Evolutionary conservation across 1,140 invertebrate species (phyloP), one percentile per base, ranked within the genome.

Genomic region (Hestina assimilis): DNA sequence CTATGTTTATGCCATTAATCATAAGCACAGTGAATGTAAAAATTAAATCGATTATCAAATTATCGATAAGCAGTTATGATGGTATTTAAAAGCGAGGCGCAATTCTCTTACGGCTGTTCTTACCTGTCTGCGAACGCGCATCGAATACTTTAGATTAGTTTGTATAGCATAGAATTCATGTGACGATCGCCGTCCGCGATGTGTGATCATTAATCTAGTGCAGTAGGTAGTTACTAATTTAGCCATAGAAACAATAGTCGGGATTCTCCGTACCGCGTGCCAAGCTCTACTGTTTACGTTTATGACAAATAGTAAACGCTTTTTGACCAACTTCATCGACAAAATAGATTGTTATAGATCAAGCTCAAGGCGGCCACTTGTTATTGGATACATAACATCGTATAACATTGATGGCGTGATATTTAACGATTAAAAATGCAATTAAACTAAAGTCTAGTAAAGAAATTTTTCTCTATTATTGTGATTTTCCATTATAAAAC

Each of bases 251-350:
- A 57, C 59, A 65, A 63, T 64, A 50, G 45, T 45, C 35, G 23
- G 35, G n/a, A 59, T 45, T 23, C 40, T 38, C 20, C 38, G 31
- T 29, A 19, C n/a, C 24, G 55, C 56, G 56, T 69, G 66, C 66
- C 66, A 69, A 69, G 48, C 55, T 26, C 29, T 26, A 24, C 15
- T 69, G 62, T 69, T 69, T 65, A 64, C 66, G 58, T 69, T 61
- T 61, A 46, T 64, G 51, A 64, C 58, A 59, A 62, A 65, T 65
- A 55, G 38, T 50, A 29, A 50, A 48, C 53, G 45, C 46, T 26
- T 41, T 47, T 59, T 55, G 40, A 31, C 14, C 40, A 4, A 52
- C 28, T 59, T 59, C 28, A 46, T 38, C 29, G 17, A n/a, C n/a
- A n/a, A n/a, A 56, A 15, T 33, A 21, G 24, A 53, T 53, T 53